phyloP scores from a whole-genome alignment of 35 echinoderm and acorn worm species.

The Hemicentrotus pulcherrimus region DNA sequence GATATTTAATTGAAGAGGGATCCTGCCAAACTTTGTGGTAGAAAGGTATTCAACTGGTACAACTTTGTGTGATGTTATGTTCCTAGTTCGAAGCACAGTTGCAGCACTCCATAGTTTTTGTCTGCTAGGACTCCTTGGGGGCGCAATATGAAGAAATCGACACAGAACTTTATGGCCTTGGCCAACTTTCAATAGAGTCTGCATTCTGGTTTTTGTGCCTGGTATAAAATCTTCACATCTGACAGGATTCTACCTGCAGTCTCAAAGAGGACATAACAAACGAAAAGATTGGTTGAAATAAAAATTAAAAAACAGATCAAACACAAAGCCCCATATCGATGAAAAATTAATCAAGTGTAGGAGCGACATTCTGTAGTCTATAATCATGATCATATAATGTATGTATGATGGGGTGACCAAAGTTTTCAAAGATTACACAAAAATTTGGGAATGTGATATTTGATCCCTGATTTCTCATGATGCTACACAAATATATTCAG shows the following conservation, averaged over 20 bases:
- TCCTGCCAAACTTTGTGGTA: neutral
- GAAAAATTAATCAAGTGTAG: no score
- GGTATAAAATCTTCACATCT: neutral
- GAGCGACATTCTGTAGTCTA: no score
- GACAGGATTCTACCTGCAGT: neutral
- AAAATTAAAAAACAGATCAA: neutral
- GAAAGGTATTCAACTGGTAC: neutral
- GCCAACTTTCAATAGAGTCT: neutral
- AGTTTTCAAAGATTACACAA: no score
- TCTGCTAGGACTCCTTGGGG: neutral
- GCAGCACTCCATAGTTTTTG: neutral
- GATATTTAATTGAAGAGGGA: neutral
- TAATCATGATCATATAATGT: no score
- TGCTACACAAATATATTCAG: no score
- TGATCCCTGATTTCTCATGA: no score
- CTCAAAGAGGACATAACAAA: neutral
- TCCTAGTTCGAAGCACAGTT: neutral
- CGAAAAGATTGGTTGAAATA: neutral
- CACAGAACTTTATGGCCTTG: neutral
- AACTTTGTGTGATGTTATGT: neutral
- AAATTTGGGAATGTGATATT: no score
- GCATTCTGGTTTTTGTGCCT: neutral
- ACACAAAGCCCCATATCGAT: no score
- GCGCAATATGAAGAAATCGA: neutral
- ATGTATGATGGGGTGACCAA: no score